A percentile compares a stretch with the other conserved stretches of the same genome.
These are phyloP conservation scores for Achlya flavicornis DNA, from an alignment of 2,888 invertebrate genomes.

Conservation along the genomic window DNA sequence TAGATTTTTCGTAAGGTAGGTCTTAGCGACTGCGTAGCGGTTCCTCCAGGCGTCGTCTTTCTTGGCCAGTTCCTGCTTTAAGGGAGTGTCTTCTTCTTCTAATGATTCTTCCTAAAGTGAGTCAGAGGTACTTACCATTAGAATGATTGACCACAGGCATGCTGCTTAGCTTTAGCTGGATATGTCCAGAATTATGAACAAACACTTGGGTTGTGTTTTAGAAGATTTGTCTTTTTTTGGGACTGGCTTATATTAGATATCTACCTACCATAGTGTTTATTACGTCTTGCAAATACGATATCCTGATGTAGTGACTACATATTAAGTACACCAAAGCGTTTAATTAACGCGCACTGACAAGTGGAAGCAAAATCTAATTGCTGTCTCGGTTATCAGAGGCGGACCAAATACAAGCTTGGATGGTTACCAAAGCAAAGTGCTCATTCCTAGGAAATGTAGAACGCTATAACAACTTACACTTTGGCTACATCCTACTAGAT, in stretches of 20 bases:
- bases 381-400: background rate
- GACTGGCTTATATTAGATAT: background rate
- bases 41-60: slow-evolving; percentile 88
- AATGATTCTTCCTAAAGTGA: slow-evolving; percentile 70
- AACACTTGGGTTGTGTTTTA: no score
- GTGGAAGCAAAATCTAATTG: slow-evolving; percentile 9
- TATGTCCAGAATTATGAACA: no score
- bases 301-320: background rate
- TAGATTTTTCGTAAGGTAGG: slow-evolving; percentile 81
- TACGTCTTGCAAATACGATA: background rate
- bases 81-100: slow-evolving; percentile 78
- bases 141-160: slow-evolving; percentile 13
- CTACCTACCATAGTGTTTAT: background rate
- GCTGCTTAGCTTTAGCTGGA: background rate
- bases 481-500: background rate
- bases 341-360: slow-evolving; percentile 7
- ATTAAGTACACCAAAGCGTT: background rate
- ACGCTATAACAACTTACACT: background rate
- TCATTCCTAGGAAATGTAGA: slow-evolving; percentile 9
- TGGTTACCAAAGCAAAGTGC: slow-evolving; percentile 9
- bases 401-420: background rate
- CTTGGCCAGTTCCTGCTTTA: slow-evolving; percentile 83
- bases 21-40: slow-evolving; percentile 65
- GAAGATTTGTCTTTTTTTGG: no score
- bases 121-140: slow-evolving; percentile 5